phyloP scores from a whole-genome alignment of 2,888 invertebrate genomes.

The Tetheella fluctuosa region DNA sequence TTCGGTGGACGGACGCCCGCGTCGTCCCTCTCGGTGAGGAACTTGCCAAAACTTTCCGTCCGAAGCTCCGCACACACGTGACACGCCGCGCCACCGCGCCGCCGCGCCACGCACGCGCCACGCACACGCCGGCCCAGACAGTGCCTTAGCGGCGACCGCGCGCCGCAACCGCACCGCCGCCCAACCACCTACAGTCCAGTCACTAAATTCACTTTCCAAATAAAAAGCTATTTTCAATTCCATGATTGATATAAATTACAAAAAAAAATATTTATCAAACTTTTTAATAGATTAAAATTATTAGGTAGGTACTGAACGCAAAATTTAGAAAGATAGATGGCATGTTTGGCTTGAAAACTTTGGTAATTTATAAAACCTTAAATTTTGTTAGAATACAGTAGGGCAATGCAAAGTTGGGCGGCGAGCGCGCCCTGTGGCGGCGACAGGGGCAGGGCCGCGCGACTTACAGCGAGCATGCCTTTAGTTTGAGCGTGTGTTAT shows the following conservation, averaged over 20 bases:
- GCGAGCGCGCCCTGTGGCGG: constrained; percentile 51
- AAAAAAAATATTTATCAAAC: background rate
- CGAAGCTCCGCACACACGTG: constrained; percentile 71
- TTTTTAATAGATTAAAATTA: too few relatives aligned
- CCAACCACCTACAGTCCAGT: constrained; percentile 16
- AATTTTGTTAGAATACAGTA: constrained; percentile 15
- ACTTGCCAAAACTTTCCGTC: constrained; percentile 82
- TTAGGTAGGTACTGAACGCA: too few relatives aligned
- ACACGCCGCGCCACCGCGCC: constrained; percentile 36
- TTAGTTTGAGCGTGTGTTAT: constrained; percentile 70
- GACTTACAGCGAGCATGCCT: constrained; percentile 68
- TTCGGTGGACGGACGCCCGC: constrained; percentile 56
- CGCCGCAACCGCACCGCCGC: constrained; percentile 30
- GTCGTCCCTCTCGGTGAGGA: constrained; percentile 71
- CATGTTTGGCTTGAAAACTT: background rate
- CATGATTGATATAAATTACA: too few relatives aligned
- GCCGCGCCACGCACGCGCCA: constrained; percentile 29
- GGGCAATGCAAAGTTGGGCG: constrained; percentile 38
- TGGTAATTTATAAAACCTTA: background rate
- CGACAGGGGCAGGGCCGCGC: constrained; percentile 58
- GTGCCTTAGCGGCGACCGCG: constrained; percentile 65
- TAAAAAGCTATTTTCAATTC: background rate
- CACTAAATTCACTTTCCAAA: background rate
- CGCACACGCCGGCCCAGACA: constrained; percentile 54
- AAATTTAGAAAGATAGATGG: too few relatives aligned